Evolutionary conservation across 1,140 invertebrate genomes (phyloP).

Genomic region (Meteorus sp.): DNA sequence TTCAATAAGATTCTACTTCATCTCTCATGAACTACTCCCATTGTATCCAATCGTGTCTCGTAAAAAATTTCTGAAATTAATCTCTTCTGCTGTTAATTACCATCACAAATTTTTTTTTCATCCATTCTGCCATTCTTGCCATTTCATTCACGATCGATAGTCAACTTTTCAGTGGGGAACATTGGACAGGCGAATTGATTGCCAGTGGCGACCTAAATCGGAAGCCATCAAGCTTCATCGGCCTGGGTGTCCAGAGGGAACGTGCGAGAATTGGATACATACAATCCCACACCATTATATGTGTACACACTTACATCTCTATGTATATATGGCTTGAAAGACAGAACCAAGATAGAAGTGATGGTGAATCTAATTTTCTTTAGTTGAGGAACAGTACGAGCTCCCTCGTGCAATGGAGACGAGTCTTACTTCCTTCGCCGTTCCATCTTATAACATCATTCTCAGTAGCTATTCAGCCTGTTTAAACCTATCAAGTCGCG

Average conservation of each 20-base stretch:
- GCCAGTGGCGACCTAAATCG: slow-evolving; percentile 2
- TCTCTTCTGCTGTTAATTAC: not conserved
- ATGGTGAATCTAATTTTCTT: slow-evolving; percentile 21
- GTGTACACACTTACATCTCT: too few relatives aligned
- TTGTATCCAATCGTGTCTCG: too few relatives aligned
- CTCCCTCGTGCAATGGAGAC: not conserved
- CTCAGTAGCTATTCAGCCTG: not conserved
- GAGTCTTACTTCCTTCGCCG: not conserved
- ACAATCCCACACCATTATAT: too few relatives aligned
- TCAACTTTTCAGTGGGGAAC: not conserved
- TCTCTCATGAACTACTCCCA: too few relatives aligned
- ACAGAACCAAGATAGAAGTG: slow-evolving; percentile 3
- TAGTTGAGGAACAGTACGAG: not conserved
- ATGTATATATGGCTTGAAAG: too few relatives aligned
- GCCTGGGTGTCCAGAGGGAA: not conserved
- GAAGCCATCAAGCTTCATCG: not conserved
- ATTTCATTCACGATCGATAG: not conserved
- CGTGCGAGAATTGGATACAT: not conserved
- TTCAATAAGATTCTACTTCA: too few relatives aligned
- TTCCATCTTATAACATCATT: not conserved
- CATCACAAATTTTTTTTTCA: not conserved
- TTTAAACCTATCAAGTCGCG: too few relatives aligned
- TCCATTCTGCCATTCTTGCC: too few relatives aligned
- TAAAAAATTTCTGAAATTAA: too few relatives aligned
- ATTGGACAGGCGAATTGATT: not conserved